These are phyloP conservation scores for Oryzias melastigma DNA, from an alignment of 2,113 vertebrate species.

Conservation along the genomic window DNA sequence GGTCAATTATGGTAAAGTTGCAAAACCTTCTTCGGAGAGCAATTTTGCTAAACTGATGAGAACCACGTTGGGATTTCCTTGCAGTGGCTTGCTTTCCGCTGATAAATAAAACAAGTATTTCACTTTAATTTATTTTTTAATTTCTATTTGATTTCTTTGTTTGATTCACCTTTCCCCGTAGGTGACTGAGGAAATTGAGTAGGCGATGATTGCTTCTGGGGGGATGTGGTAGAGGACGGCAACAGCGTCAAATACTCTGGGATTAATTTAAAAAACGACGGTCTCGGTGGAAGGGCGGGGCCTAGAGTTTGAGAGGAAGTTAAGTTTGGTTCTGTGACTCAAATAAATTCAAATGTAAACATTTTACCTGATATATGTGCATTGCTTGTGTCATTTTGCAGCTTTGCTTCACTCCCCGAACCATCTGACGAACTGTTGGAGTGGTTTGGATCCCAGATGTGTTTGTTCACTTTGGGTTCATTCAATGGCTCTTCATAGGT, in stretches of 20 bases:
- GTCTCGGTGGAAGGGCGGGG: slow-evolving; percentile 56
- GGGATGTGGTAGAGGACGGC: slow-evolving; percentile 16
- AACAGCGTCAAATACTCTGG: slow-evolving; percentile 62
- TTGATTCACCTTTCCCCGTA: slow-evolving; percentile 17
- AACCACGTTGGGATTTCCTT: slow-evolving; percentile 75
- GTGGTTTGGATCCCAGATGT: slow-evolving; percentile 33
- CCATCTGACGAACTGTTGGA: slow-evolving; percentile 36
- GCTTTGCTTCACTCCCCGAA: slow-evolving; percentile 11
- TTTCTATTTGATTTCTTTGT: not conserved
- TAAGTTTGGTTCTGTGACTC: not conserved
- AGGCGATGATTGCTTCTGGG: slow-evolving; percentile 1
- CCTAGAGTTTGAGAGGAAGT: slow-evolving; percentile 4
- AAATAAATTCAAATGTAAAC: not conserved
- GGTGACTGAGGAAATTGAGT: not conserved
- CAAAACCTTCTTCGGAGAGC: slow-evolving; percentile 66
- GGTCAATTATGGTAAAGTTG: slow-evolving; percentile 8
- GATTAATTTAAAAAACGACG: slow-evolving; percentile 42
- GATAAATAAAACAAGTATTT: not conserved
- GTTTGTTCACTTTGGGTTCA: slow-evolving; percentile 7
- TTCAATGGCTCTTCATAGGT: slow-evolving; percentile 31
- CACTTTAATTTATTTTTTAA: not conserved
- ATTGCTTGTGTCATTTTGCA: not conserved
- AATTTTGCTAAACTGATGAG: slow-evolving; percentile 71
- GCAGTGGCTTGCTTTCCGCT: slow-evolving; percentile 46
- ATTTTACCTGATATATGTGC: slow-evolving; percentile 27